A percentile compares a stretch with the other conserved stretches of the same genome.
These are phyloP conservation scores for Amphipoea oculea DNA, from an alignment of 2,888 invertebrate species.

Conservation along the genomic window DNA sequence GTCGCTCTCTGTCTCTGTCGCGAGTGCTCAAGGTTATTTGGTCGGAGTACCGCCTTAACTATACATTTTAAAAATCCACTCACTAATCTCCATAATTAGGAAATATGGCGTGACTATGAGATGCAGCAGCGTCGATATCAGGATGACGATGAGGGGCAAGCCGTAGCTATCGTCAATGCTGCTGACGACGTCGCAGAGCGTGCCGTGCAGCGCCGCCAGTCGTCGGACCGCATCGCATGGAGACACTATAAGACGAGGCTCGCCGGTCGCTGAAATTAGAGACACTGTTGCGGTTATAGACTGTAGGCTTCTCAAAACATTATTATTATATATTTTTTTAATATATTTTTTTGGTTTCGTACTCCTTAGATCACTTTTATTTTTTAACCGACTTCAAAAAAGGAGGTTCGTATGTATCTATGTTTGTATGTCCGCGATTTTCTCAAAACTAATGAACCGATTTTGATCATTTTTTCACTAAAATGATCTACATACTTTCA, in stretches of 20 bases:
- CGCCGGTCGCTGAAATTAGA: slow-evolving; percentile 78
- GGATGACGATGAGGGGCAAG: slow-evolving; percentile 88
- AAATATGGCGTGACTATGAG: slow-evolving; percentile 92
- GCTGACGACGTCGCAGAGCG: slow-evolving; percentile 88
- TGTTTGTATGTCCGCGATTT: too few relatives aligned
- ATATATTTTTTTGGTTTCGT: too few relatives aligned
- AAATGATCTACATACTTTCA: too few relatives aligned
- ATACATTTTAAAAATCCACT: slow-evolving; percentile 53
- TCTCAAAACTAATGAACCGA: too few relatives aligned
- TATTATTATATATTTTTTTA: too few relatives aligned
- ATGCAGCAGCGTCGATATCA: slow-evolving; percentile 90
- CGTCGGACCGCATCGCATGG: slow-evolving; percentile 86
- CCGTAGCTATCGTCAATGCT: slow-evolving; percentile 89
- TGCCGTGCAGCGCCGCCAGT: slow-evolving; percentile 87
- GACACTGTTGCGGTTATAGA: slow-evolving; percentile 34
- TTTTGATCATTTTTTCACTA: too few relatives aligned
- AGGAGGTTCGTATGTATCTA: too few relatives aligned
- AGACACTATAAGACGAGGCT: slow-evolving; percentile 78
- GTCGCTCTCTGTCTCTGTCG: too few relatives aligned
- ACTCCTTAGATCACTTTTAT: too few relatives aligned
- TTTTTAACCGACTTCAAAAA: too few relatives aligned
- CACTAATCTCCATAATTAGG: slow-evolving; percentile 89
- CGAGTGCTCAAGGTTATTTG: too few relatives aligned
- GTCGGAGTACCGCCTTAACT: not conserved
- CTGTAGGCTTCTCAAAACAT: not conserved